These are phyloP conservation scores for Parochlus steinenii DNA, from an alignment of 2,888 invertebrate genomes.

Conservation along the genomic window DNA sequence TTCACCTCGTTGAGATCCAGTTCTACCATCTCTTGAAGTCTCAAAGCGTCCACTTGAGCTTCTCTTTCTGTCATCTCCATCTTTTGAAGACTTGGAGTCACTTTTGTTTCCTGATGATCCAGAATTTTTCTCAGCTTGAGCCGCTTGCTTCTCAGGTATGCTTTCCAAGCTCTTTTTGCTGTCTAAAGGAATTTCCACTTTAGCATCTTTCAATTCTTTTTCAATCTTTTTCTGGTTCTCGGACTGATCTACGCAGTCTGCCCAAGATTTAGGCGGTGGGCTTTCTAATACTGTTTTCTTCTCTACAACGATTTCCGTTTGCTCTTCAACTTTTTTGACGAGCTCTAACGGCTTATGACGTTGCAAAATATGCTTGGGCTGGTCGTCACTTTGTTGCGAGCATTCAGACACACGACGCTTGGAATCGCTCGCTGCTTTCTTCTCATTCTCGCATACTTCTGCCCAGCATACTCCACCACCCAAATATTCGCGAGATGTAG, in stretches of 20 bases:
- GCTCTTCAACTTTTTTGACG: conserved; percentile 13
- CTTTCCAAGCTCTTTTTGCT: conserved; percentile 10
- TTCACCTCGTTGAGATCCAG: conserved; percentile 21
- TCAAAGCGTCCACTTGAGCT: conserved; percentile 5
- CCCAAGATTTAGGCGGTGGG: conserved; percentile 10
- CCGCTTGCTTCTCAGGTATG: conserved; percentile 10
- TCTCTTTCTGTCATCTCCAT: neutral
- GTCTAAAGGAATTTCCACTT: neutral
- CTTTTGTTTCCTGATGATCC: no score
- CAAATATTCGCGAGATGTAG: conserved; percentile 15
- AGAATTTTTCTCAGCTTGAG: neutral
- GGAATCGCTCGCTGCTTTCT: neutral
- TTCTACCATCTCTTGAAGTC: conserved; percentile 1
- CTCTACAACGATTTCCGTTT: conserved; percentile 13
- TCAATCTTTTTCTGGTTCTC: neutral
- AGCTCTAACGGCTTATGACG: conserved; percentile 15
- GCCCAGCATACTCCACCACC: conserved; percentile 11
- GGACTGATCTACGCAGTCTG: conserved; percentile 12
- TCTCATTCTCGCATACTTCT: conserved; percentile 12
- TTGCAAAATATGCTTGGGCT: conserved; percentile 30
- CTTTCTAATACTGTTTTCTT: conserved; percentile 12
- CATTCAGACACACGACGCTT: conserved; percentile 11
- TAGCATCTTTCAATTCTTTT: neutral
- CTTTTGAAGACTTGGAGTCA: neutral
- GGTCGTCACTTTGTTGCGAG: conserved; percentile 19